A percentile compares a stretch with the other conserved stretches of the same genome.
phyloP scores from a whole-genome alignment of 1,140 invertebrate genomes.

The Catajapyx aquilonaris region DNA sequence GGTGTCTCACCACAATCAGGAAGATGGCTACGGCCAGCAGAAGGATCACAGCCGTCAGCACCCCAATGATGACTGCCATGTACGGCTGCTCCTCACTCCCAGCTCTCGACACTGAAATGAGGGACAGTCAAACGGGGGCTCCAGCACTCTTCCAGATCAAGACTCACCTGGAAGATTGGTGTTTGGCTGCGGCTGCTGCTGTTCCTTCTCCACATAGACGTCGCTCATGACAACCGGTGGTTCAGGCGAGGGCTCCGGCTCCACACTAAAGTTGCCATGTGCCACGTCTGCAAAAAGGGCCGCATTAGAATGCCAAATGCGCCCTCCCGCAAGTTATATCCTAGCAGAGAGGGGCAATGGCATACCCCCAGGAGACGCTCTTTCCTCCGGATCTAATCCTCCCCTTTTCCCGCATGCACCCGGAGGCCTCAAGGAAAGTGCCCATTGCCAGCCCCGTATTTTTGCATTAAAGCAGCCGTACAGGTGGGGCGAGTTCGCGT shows the following conservation, averaged over 20 bases:
- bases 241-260: slow-evolving; percentile 24
- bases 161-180: slow-evolving; percentile 14
- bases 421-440: too few relatives aligned
- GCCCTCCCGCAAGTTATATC: too few relatives aligned
- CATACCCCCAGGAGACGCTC: too few relatives aligned
- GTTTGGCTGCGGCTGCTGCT: slow-evolving; percentile 23
- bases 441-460: too few relatives aligned
- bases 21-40: slow-evolving; percentile 48
- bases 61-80: slow-evolving; percentile 61
- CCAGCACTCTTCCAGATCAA: too few relatives aligned
- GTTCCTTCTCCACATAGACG: slow-evolving; percentile 27
- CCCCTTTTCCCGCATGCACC: too few relatives aligned
- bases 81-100: slow-evolving; percentile 48
- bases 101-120: slow-evolving; percentile 29
- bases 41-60: slow-evolving; percentile 53
- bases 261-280: slow-evolving; percentile 45
- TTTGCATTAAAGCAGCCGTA: too few relatives aligned
- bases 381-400: too few relatives aligned
- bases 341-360: too few relatives aligned
- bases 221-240: slow-evolving; percentile 22
- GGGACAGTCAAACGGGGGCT: too few relatives aligned
- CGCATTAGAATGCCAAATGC: too few relatives aligned
- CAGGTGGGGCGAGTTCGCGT: too few relatives aligned
- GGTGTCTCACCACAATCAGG: slow-evolving; percentile 53
- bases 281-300: slow-evolving; percentile 31